A percentile compares a stretch with the other conserved stretches of the same genome.
Evolutionary conservation across 2,888 invertebrate species (phyloP).

Genomic region (Athetis lepigone): DNA sequence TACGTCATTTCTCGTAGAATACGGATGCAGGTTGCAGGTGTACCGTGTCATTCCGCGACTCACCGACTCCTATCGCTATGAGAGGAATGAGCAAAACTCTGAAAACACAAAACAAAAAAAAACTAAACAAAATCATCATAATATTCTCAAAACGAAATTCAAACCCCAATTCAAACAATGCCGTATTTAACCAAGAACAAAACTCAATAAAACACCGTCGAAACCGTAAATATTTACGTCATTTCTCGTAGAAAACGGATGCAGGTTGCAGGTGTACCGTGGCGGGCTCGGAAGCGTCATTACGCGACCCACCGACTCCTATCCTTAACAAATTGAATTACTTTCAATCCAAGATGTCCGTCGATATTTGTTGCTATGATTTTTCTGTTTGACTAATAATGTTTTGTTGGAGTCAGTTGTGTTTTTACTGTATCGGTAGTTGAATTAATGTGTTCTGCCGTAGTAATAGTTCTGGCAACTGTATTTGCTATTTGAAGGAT

Average conservation of each 20-base stretch:
- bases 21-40: conserved; percentile 48
- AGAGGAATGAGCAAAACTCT: no score
- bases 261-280: conserved; percentile 52
- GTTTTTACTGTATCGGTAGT: no score
- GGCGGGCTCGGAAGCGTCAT: conserved; percentile 65
- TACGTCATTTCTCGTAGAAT: conserved; percentile 24
- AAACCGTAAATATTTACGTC: conserved; percentile 33
- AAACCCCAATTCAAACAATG: no score
- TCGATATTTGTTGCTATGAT: conserved; percentile 47
- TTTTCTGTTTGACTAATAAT: conserved; percentile 46
- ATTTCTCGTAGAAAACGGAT: conserved; percentile 20
- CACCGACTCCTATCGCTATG: conserved; percentile 60
- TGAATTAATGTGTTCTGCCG: no score
- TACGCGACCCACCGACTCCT: conserved; percentile 63
- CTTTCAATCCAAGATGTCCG: conserved; percentile 41
- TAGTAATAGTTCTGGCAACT: no score
- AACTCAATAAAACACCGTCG: no score
- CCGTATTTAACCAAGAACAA: no score
- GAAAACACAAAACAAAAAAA: no score
- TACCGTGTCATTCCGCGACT: conserved; percentile 63
- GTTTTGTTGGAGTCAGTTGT: conserved; percentile 7
- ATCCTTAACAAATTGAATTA: conserved; percentile 64
- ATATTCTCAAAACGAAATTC: no score
- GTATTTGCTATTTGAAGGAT: no score
- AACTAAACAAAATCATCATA: no score